Conservation (phyloP, 2,797 vertebrate genomes). For the Peromyscus attwateri region DNA sequence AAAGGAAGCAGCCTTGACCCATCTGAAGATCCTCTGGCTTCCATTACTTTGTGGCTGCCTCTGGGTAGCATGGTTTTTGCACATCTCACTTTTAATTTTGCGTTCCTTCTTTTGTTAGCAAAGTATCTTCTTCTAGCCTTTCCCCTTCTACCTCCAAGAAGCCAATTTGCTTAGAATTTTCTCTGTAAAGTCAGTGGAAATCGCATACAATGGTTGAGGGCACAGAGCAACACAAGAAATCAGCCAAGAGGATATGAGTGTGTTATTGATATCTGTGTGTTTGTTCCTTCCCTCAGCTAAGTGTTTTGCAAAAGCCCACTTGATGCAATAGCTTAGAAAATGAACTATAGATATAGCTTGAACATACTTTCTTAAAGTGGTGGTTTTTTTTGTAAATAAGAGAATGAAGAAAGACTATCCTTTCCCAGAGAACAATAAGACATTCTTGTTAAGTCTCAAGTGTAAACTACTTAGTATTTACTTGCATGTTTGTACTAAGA, state of each 20-base stretch:
- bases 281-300: neutral
- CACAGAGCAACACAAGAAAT: neutral
- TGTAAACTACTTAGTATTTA: neutral
- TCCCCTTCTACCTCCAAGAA: neutral
- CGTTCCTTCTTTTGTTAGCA: constrained; percentile 57
- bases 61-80: neutral
- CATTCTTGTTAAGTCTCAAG: neutral
- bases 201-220: neutral
- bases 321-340: constrained; percentile 43
- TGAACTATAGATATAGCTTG: neutral
- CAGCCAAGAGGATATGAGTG: neutral
- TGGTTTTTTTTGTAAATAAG: neutral
- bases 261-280: neutral
- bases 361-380: constrained; percentile 25
- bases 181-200: constrained; percentile 33
- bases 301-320: constrained; percentile 60
- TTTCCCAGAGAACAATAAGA: neutral
- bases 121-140: constrained; percentile 12
- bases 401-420: neutral
- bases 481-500: neutral
- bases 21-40: neutral
- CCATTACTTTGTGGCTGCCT: neutral
- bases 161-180: constrained; percentile 26
- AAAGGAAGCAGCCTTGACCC: constrained; percentile 53
- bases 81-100: neutral